Percentiles rank a stretch among this genome's conserved stretches.
These are phyloP conservation scores for Ceratina australensis DNA, from an alignment of 1,140 invertebrate species.

Conservation along the genomic window DNA sequence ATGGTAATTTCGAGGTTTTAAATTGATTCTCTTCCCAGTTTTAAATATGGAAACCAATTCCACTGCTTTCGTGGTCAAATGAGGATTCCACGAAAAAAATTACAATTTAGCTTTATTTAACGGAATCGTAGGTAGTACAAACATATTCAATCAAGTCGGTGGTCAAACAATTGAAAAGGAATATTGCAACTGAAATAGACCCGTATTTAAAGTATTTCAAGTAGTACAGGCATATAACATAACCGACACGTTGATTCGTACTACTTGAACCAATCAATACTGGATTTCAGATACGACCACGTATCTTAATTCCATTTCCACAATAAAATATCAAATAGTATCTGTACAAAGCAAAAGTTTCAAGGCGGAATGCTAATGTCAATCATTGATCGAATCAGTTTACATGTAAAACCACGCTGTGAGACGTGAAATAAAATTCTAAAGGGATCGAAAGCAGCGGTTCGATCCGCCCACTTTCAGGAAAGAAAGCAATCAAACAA, in stretches of 20 bases:
- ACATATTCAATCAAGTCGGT: too few relatives aligned
- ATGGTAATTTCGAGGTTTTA: not conserved
- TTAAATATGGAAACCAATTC: not conserved
- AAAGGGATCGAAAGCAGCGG: not conserved
- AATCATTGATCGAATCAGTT: too few relatives aligned
- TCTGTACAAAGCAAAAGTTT: too few relatives aligned
- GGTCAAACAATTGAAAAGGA: not conserved
- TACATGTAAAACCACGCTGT: too few relatives aligned
- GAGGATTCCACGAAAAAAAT: too few relatives aligned
- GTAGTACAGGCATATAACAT: not conserved
- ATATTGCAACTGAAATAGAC: not conserved
- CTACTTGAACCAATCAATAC: slow-evolving; percentile 9
- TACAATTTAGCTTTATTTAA: too few relatives aligned
- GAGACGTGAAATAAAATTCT: not conserved
- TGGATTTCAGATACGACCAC: too few relatives aligned
- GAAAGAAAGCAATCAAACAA: not conserved
- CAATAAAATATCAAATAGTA: not conserved
- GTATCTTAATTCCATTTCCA: not conserved
- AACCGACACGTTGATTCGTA: not conserved
- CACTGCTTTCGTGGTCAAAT: too few relatives aligned
- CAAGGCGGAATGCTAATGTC: too few relatives aligned
- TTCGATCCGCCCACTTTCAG: not conserved
- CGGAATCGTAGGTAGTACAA: too few relatives aligned
- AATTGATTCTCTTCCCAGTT: not conserved
- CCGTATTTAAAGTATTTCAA: not conserved